Evolutionary conservation across 2,113 vertebrate species (phyloP).

Genomic region (Erythrocebus patas): DNA sequence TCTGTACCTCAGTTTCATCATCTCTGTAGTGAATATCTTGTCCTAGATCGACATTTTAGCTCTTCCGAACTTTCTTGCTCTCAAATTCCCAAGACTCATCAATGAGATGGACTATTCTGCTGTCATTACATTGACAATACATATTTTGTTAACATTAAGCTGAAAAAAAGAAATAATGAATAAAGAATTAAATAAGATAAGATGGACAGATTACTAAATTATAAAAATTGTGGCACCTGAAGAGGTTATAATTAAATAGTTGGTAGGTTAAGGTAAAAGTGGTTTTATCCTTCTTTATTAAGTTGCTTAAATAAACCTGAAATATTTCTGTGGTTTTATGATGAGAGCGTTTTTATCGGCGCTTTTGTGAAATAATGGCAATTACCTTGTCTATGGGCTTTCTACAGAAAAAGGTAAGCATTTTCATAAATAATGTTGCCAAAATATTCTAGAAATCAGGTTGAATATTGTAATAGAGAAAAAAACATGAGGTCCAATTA

Average conservation of each 20-base stretch:
- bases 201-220: not conserved
- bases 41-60: not conserved
- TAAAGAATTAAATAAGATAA: not conserved
- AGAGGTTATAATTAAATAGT: not conserved
- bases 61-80: not conserved
- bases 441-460: conserved; percentile 3
- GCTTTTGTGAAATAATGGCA: not conserved
- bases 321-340: not conserved
- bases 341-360: not conserved
- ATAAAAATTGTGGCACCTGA: not conserved
- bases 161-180: conserved; percentile 8
- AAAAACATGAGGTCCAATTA: not conserved
- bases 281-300: not conserved
- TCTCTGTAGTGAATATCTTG: not conserved
- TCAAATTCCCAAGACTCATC: not conserved
- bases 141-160: not conserved
- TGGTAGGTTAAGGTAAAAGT: not conserved
- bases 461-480: not conserved
- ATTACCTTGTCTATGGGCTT: not conserved
- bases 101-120: not conserved
- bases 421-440: not conserved
- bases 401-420: not conserved
- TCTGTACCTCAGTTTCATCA: not conserved
- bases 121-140: not conserved
- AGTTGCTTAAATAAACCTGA: not conserved